phyloP scores from a whole-genome alignment of 2,797 vertebrate genomes.

The Geotrypetes seraphini region DNA sequence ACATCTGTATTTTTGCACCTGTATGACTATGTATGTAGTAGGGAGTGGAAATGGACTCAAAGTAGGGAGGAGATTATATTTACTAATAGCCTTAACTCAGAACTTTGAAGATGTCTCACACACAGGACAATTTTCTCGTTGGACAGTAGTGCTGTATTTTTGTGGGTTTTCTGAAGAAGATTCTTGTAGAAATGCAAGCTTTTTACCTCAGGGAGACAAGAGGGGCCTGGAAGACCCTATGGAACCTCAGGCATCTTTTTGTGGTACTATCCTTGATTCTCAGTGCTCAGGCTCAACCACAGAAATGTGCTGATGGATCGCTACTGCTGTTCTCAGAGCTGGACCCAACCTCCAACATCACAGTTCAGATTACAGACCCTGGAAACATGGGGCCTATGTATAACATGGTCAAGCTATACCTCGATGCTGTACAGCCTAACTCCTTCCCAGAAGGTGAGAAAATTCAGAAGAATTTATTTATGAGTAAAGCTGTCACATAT shows the following conservation, averaged over 20 bases:
- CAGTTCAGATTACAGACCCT: slow-evolving; percentile 17
- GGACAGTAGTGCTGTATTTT: no score
- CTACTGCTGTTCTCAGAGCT: slow-evolving; percentile 33
- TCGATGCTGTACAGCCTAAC: slow-evolving; percentile 56
- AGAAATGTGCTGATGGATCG: slow-evolving; percentile 15
- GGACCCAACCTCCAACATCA: slow-evolving; percentile 26
- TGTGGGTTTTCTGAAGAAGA: no score
- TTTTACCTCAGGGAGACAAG: neutral
- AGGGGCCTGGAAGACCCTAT: neutral
- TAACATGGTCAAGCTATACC: slow-evolving; percentile 33
- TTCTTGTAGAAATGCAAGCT: neutral
- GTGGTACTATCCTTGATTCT: slow-evolving; percentile 16
- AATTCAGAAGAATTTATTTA: neutral
- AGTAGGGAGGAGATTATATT: no score
- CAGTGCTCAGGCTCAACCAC: accelerated
- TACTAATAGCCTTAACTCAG: no score
- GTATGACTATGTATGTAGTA: no score
- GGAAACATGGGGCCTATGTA: slow-evolving; percentile 47
- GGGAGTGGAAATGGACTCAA: no score
- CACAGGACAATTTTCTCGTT: no score
- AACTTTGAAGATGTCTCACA: no score
- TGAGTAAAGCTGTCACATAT: neutral
- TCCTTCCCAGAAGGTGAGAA: slow-evolving; percentile 55
- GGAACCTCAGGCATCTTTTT: slow-evolving; percentile 12
- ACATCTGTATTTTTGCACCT: no score